A percentile compares a stretch with the other conserved stretches of the same genome.
These are phyloP conservation scores for Mimumesa dahlbomi DNA, from an alignment of 2,888 invertebrate species.

Conservation along the genomic window DNA sequence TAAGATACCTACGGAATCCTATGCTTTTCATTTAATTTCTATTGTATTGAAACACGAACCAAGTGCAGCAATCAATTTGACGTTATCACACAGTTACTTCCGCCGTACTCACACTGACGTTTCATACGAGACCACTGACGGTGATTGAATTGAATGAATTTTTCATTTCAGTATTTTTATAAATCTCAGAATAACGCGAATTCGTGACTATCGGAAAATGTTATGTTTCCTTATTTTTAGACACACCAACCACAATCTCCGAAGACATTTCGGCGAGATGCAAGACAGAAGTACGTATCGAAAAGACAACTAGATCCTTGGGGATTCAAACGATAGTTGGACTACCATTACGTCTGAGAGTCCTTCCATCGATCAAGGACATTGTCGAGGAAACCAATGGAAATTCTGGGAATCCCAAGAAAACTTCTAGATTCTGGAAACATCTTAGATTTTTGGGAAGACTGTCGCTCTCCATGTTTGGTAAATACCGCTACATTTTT, in stretches of 20 bases:
- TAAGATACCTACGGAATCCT: too few species aligned
- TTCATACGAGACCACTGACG: too few species aligned
- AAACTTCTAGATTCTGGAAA: conserved; percentile 66
- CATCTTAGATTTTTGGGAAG: conserved; percentile 74
- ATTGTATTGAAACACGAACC: too few species aligned
- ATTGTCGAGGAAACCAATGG: conserved; percentile 68
- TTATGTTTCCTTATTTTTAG: conserved; percentile 23
- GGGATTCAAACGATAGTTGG: conserved; percentile 81
- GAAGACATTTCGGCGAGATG: conserved; percentile 61
- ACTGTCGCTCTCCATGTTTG: conserved; percentile 75
- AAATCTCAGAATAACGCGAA: too few species aligned
- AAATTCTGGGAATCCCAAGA: conserved; percentile 55
- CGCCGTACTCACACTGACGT: too few species aligned
- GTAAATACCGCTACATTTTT: too few species aligned
- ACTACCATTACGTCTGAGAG: conserved; percentile 82
- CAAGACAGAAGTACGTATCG: conserved; percentile 49
- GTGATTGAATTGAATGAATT: too few species aligned
- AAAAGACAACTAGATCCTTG: conserved; percentile 47
- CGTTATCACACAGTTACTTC: too few species aligned
- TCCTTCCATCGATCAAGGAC: conserved; percentile 81
- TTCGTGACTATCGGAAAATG: neutral
- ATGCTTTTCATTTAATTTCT: too few species aligned
- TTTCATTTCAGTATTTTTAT: too few species aligned
- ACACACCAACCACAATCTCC: conserved; percentile 61
- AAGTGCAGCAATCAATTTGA: too few species aligned